phyloP scores from a whole-genome alignment of 2,113 vertebrate genomes.

The Planiliza haematocheilus region DNA sequence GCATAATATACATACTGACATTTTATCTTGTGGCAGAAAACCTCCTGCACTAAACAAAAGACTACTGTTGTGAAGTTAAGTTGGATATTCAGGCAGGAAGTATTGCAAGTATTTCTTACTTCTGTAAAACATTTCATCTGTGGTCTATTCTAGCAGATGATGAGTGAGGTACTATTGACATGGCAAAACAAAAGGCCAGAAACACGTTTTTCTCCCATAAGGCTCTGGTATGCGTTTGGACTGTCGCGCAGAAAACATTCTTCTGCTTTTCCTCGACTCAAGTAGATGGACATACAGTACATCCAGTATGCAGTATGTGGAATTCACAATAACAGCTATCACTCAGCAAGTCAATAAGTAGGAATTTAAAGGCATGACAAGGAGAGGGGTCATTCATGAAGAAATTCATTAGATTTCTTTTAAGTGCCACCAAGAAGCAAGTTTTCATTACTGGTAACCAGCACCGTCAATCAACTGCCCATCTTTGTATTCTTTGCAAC shows the following conservation, averaged over 20 bases:
- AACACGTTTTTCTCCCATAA: constrained; percentile 20
- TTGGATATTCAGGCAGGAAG: not conserved
- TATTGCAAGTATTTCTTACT: not conserved
- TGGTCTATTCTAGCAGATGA: not conserved
- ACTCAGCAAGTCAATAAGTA: not conserved
- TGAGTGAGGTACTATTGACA: constrained; percentile 30
- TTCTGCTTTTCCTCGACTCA: constrained; percentile 24
- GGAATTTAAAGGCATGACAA: not conserved
- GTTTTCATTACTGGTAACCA: not conserved
- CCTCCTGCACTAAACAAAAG: too few species aligned
- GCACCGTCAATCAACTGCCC: not conserved
- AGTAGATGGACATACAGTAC: constrained; percentile 16
- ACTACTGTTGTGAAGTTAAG: not conserved
- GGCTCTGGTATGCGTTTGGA: constrained; percentile 28
- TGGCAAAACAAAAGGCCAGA: not conserved
- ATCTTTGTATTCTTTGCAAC: not conserved
- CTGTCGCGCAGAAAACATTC: constrained; percentile 34
- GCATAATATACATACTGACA: not conserved
- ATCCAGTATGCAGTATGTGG: constrained; percentile 1
- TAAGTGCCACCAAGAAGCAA: not conserved
- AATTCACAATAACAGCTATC: not conserved
- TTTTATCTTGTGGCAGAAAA: too few species aligned
- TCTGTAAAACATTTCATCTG: not conserved
- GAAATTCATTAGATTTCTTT: not conserved
- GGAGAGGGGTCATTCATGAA: not conserved